These are phyloP conservation scores for Tryphoninae sp. DNA, from an alignment of 2,888 invertebrate genomes.

Conservation along the genomic window DNA sequence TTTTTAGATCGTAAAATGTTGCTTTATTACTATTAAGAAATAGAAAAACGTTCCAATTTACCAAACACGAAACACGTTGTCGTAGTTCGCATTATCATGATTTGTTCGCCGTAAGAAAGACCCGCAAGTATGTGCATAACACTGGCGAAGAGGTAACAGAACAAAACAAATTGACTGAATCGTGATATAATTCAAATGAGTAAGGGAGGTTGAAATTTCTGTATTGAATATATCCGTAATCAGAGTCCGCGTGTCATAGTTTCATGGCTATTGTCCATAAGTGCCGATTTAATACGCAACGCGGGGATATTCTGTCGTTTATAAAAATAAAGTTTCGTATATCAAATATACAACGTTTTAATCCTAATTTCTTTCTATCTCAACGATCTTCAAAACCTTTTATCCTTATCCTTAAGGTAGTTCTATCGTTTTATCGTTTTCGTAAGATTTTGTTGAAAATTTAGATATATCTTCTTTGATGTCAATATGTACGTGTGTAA, in stretches of 20 bases:
- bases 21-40: slow-evolving; percentile 2
- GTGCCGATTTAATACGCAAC: slow-evolving; percentile 31
- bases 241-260: slow-evolving; percentile 36
- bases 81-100: slow-evolving; percentile 26
- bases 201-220: slow-evolving; percentile 19
- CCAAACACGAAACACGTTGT: slow-evolving; percentile 24
- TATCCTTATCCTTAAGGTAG: too few relatives aligned
- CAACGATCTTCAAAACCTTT: background rate
- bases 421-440: too few relatives aligned
- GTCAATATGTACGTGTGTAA: too few relatives aligned
- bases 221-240: slow-evolving; percentile 16
- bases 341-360: slow-evolving; percentile 53
- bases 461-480: too few relatives aligned
- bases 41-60: slow-evolving; percentile 23
- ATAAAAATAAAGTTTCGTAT: slow-evolving; percentile 43
- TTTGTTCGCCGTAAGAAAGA: slow-evolving; percentile 33
- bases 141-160: background rate
- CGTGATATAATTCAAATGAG: slow-evolving; percentile 23
- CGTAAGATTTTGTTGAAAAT: too few relatives aligned
- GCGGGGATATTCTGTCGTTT: slow-evolving; percentile 49
- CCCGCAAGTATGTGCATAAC: slow-evolving; percentile 12
- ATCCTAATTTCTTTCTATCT: slow-evolving; percentile 14
- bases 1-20: background rate
- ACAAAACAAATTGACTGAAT: slow-evolving; percentile 7
- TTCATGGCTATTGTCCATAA: slow-evolving; percentile 36